Base-by-base conservation (phyloP, 2,113 vertebrate genomes). In the Dipodomys merriami region DNA sequence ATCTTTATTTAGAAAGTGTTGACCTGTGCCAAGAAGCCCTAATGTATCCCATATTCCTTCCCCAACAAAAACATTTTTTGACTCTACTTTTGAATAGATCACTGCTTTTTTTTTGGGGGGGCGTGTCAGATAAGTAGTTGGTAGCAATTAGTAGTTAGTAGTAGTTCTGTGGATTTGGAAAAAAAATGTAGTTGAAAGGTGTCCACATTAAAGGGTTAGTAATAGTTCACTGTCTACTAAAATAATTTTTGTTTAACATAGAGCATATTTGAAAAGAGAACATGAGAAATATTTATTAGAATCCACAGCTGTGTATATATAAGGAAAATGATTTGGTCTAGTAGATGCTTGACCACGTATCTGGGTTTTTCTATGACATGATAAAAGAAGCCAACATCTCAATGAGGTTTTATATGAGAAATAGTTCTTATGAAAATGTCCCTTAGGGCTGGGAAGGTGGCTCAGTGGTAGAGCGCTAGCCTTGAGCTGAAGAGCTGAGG, bases 141-240 rank as follows among this genome's bases (percentile, higher is more conserved):
- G 49, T 49, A 49, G 49, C 12, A 49, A 49, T 49, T 49, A 49
- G 49, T 12, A 49, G 35, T 49, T 20, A 44, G 11, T 62, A 49
- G 2, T 71, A 82, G 76, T 83, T 94, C 22, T 73, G 23, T 82
- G 49, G 5, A 60, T 60, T 86, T 78, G 49, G 71, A 92, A 92
- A 49, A 20, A 88, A 20, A 88, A 20, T 84, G 3, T 82, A 39
- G 2, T 90, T 82, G n/a, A 62, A 65, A 8, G n/a, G 11, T 20
- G 62, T 74, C 29, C 25, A n/a, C 39, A 33, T 35, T 29, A 84
- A 91, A 53, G 57, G 9, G n/a, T 20, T 85, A 68, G 23, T 74
- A 78, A 82, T 74, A 60, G 49, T 49, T 53, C 67, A 88, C 30
- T 49, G 49, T 49, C 49, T 49, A 49, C 49, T 49, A 49, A 72